These are phyloP conservation scores for Apodemia duryi DNA, from an alignment of 2,888 invertebrate species.

Conservation along the genomic window DNA sequence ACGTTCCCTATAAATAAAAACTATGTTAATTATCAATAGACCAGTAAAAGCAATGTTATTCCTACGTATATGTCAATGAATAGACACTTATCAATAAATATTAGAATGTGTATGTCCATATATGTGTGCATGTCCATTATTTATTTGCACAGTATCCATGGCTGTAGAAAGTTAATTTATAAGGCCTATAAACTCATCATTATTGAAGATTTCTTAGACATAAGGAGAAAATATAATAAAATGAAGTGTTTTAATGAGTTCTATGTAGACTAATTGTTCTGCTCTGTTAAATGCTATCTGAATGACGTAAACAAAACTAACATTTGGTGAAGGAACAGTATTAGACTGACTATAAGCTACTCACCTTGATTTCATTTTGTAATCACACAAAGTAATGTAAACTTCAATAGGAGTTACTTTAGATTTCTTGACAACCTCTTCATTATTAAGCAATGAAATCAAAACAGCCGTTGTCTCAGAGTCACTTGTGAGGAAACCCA, in stretches of 20 bases:
- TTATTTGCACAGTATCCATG: too few species aligned
- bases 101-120: too few species aligned
- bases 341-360: background rate
- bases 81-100: too few species aligned
- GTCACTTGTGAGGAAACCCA: slow-evolving; percentile 77
- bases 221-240: slow-evolving; percentile 8
- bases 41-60: too few species aligned
- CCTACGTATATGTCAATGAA: too few species aligned
- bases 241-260: slow-evolving; percentile 13
- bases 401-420: slow-evolving; percentile 72
- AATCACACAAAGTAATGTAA: slow-evolving; percentile 79
- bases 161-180: too few species aligned
- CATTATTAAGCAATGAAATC: slow-evolving; percentile 69
- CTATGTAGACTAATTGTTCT: slow-evolving; percentile 24
- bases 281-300: slow-evolving; percentile 17
- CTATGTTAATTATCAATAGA: too few species aligned
- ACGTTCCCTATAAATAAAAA: too few species aligned
- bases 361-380: slow-evolving; percentile 81
- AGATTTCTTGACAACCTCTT: slow-evolving; percentile 62
- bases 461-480: slow-evolving; percentile 72
- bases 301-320: slow-evolving; percentile 15
- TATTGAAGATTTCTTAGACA: too few species aligned
- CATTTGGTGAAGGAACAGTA: background rate
- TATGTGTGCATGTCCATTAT: too few species aligned
- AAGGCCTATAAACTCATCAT: too few species aligned